A percentile compares a stretch with the other conserved stretches of the same genome.
Evolutionary conservation across 2,113 vertebrate genomes (phyloP).

Genomic region (Formicarius rufipectus): DNA sequence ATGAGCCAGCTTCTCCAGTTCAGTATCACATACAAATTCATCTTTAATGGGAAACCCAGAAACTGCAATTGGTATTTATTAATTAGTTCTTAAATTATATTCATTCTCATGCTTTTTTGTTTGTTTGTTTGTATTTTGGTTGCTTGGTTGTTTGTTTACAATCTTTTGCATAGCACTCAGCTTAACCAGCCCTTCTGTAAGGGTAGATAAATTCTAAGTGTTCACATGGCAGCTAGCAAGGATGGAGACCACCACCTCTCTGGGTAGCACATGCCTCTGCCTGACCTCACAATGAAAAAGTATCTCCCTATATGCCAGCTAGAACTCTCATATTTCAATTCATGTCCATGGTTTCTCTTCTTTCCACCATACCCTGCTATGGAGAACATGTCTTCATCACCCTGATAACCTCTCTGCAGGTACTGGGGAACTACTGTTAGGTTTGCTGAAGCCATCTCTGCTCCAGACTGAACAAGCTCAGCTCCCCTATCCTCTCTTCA

Average conservation of each 20-base stretch:
- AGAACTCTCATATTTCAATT: background rate
- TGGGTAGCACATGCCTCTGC: background rate
- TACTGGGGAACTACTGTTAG: background rate
- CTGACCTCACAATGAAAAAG: background rate
- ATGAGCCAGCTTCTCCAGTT: background rate
- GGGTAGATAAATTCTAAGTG: background rate
- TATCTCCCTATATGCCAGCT: background rate
- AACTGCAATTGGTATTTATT: background rate
- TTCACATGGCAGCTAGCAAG: background rate
- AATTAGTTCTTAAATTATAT: background rate
- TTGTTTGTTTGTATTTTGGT: too few relatives aligned
- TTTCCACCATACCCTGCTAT: background rate
- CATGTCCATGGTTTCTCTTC: background rate
- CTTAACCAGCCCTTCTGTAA: background rate
- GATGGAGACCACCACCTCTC: background rate
- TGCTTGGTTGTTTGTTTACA: background rate
- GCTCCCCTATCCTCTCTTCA: background rate
- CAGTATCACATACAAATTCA: background rate
- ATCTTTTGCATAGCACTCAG: background rate
- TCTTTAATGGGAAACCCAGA: background rate
- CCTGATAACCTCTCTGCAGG: background rate
- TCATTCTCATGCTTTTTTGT: background rate
- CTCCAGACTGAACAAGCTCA: background rate
- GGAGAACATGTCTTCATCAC: background rate
- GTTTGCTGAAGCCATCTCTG: background rate